These are phyloP conservation scores for Dolichoris vasculosae DNA, from an alignment of 1,140 invertebrate species.

Conservation along the genomic window DNA sequence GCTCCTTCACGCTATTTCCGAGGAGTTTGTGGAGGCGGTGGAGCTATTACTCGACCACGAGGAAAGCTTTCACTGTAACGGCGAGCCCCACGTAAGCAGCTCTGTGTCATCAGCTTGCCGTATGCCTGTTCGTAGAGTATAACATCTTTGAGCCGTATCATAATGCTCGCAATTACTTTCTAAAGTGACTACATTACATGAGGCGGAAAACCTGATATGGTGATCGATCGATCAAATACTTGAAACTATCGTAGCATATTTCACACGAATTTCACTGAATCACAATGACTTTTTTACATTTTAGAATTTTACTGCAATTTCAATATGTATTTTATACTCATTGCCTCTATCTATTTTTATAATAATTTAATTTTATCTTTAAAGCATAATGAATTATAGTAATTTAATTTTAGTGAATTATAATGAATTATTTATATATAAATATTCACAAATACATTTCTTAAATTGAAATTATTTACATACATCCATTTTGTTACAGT, in stretches of 20 bases:
- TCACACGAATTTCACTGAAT: not conserved
- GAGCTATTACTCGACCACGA: constrained; percentile 96
- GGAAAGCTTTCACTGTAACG: constrained; percentile 83
- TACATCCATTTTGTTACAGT: too few relatives aligned
- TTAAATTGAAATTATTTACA: too few relatives aligned
- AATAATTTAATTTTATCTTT: too few relatives aligned
- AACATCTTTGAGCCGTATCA: not conserved
- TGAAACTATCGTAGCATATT: not conserved
- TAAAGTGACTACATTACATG: too few relatives aligned
- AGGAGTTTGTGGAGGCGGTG: constrained; percentile 98
- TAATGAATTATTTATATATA: too few relatives aligned
- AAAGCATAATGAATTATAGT: too few relatives aligned
- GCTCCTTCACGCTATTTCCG: constrained; percentile 95
- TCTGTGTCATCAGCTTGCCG: constrained; percentile 56
- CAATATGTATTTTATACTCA: not conserved
- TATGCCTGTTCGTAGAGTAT: constrained; percentile 58
- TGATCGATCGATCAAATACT: not conserved
- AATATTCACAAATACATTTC: too few relatives aligned
- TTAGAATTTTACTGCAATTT: not conserved
- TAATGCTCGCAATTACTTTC: not conserved
- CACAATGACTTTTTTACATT: not conserved
- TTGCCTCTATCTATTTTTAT: too few relatives aligned
- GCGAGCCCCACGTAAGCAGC: constrained; percentile 85
- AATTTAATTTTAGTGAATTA: too few relatives aligned
- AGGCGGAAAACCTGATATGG: too few relatives aligned